phyloP scores from a whole-genome alignment of 2,888 invertebrate genomes.

The Tetropium fuscum region DNA sequence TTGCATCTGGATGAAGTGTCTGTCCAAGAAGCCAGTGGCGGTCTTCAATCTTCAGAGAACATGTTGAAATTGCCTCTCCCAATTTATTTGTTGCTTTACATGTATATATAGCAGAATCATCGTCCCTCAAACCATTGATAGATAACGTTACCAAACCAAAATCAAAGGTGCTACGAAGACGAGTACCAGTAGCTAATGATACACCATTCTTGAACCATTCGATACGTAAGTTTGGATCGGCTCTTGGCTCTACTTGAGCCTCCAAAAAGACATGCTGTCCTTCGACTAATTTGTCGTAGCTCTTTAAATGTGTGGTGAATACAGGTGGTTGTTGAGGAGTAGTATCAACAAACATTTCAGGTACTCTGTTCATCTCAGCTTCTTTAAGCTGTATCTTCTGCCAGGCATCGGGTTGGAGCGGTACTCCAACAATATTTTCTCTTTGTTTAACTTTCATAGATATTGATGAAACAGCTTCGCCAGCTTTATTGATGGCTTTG shows the following conservation, averaged over 20 bases:
- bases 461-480: constrained; percentile 93
- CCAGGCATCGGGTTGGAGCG: constrained; percentile 92
- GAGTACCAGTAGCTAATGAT: constrained; percentile 86
- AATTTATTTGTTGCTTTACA: constrained; percentile 94
- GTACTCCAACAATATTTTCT: constrained; percentile 84
- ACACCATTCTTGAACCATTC: constrained; percentile 96
- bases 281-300: constrained; percentile 85
- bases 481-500: constrained; percentile 93
- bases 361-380: constrained; percentile 91
- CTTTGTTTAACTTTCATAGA: constrained; percentile 89
- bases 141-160: constrained; percentile 96
- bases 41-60: constrained; percentile 89
- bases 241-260: constrained; percentile 91
- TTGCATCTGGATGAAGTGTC: constrained; percentile 89
- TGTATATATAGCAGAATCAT: constrained; percentile 96
- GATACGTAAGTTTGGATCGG: constrained; percentile 87
- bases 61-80: constrained; percentile 95
- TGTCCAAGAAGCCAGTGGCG: constrained; percentile 90
- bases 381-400: constrained; percentile 92
- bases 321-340: constrained; percentile 93
- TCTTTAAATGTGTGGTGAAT: constrained; percentile 92
- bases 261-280: constrained; percentile 89
- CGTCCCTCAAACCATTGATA: constrained; percentile 86
- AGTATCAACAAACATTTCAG: constrained; percentile 87
- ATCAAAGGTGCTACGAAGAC: constrained; percentile 94